phyloP scores from a whole-genome alignment of 2,113 vertebrate species.

The Leiothrix lutea region DNA sequence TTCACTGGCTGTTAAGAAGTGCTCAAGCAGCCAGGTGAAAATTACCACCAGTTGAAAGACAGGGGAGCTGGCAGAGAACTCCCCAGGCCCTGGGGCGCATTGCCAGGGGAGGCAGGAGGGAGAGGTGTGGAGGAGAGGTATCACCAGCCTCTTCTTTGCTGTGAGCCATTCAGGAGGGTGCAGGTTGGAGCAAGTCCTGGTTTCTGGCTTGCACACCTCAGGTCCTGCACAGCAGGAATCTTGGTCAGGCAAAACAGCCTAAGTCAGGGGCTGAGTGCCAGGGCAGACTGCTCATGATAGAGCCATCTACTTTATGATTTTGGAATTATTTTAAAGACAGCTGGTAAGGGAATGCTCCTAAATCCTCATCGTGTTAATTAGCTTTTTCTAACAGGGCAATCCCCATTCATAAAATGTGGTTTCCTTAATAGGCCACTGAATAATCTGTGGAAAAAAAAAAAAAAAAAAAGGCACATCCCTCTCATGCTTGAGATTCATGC shows the following conservation, averaged over 20 bases:
- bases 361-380: background rate
- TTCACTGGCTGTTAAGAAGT: background rate
- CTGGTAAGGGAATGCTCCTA: background rate
- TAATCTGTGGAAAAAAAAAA: background rate
- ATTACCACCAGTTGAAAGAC: background rate
- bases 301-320: background rate
- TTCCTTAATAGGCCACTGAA: background rate
- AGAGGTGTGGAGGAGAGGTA: background rate
- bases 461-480: background rate
- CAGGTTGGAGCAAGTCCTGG: background rate
- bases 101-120: rapidly evolving
- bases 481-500: background rate
- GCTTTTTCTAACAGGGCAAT: background rate
- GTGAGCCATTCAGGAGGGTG: background rate
- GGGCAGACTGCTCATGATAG: background rate
- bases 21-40: background rate
- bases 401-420: background rate
- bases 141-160: background rate
- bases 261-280: background rate
- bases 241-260: background rate
- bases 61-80: background rate
- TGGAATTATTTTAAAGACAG: background rate
- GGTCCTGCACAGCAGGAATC: rapidly evolving
- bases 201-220: background rate
- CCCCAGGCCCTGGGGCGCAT: rapidly evolving